Percentiles rank a stretch among this genome's conserved stretches.
Conservation (phyloP, 2,113 vertebrate genomes). For the Cyprinodon variegatus region DNA sequence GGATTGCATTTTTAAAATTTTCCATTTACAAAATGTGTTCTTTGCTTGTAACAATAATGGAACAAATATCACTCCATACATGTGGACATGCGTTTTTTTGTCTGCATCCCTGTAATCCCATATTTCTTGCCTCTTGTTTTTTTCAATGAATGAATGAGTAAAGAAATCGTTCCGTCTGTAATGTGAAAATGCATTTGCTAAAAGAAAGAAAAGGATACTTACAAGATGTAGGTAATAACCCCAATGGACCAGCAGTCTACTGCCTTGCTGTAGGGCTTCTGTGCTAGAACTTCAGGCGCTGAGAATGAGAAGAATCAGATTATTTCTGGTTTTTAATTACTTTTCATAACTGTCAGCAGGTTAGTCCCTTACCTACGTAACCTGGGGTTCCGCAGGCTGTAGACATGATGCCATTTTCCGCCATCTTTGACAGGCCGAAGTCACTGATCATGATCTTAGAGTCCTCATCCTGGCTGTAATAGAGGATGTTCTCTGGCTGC, state of each 20-base stretch:
- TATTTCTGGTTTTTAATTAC: background rate
- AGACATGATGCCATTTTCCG: conserved; percentile 93
- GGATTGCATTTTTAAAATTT: too few species aligned
- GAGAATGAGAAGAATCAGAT: background rate
- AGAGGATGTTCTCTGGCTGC: conserved; percentile 96
- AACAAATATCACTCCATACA: too few species aligned
- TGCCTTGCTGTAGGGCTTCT: conserved; percentile 97
- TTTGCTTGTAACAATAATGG: too few species aligned
- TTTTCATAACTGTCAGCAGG: background rate
- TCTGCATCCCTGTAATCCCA: too few species aligned
- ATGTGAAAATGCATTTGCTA: conserved; percentile 19
- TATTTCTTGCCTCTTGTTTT: too few species aligned
- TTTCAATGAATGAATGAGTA: too few species aligned
- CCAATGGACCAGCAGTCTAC: conserved; percentile 99
- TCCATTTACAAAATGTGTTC: too few species aligned
- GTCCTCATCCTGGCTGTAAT: conserved; percentile 90
- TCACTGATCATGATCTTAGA: conserved; percentile 99
- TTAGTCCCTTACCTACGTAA: conserved; percentile 86
- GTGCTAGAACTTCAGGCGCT: conserved; percentile 95
- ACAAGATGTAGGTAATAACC: conserved; percentile 98
- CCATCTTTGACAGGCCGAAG: conserved; percentile 95
- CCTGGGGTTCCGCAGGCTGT: conserved; percentile 96
- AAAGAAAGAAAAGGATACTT: conserved; percentile 68
- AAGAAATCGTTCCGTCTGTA: background rate
- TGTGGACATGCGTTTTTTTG: too few species aligned